Evolutionary conservation across 2,888 invertebrate species (phyloP), one percentile per base, ranked within the genome.

Genomic region (Harpalus rubripes): DNA sequence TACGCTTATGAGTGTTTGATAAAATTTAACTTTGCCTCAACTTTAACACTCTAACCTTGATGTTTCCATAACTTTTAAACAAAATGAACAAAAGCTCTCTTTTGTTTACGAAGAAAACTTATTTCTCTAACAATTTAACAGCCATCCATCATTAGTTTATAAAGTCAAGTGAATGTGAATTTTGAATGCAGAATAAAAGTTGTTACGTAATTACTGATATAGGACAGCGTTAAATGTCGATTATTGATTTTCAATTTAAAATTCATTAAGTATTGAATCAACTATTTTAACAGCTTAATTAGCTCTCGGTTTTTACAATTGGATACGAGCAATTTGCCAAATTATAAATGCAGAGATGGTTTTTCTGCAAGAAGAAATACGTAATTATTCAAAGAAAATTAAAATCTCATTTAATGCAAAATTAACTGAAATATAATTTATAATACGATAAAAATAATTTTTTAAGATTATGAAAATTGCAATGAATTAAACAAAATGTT

Each of bases 191-290:
- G 3, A 32, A 65, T 26, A 32, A n/a, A 39, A 65, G 32, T 65
- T 65, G 65, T 65, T 65, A 26, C 65, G 65, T 65, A 65, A 65
- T 65, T 65, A 32, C 65, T 65, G 12, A 22, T 22, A 26, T 65
- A 65, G 65, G 65, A 39, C 65, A 65, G n/a, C 39, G 68, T 68
- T 39, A 68, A 68, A 68, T 68, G 59, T 44, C 41, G 52, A 44
- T 16, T 80, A 59, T 82, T 32, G n/a, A 79, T 79, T 79, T 59
- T 79, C 59, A 79, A 59, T 79, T 79, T 79, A 79, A 59, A 79
- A 79, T 79, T 79, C 58, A 79, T 58, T 58, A 79, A 58, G 26
- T 79, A 78, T 58, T 18, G 32, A 78, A 26, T 79, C 16, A 79
- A 59, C 79, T 79, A 79, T 61, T 59, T 61, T 59, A 10, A 26